Base-by-base conservation (phyloP, 53 echinoderm and acorn worm genomes). In the Hippasteria phrygiana region DNA sequence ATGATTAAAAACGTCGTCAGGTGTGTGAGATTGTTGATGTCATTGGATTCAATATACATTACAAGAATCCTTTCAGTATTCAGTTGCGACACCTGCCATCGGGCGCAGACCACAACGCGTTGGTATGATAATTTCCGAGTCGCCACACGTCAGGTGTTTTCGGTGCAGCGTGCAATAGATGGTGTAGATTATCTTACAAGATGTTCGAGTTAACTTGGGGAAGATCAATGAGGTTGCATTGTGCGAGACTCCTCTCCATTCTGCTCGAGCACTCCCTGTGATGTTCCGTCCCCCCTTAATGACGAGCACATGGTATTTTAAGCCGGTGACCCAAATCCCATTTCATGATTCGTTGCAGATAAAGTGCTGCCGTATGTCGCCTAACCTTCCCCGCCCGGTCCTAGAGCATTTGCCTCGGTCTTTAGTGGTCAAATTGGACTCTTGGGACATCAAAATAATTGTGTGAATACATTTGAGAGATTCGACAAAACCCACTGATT, bases 311-410 rank as follows among this genome's bases (percentile, higher is more conserved):
- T 18, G n/a, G n/a, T n/a, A 43, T 33, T 73, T 48, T 28, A 75
- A 47, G 48, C 29, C 75, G 32, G 13, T 42, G 75, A 75, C 27
- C 75, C 75, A 47, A 48, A 75, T 46, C 75, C n/a, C 75, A 48
- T 75, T 75, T 75, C 50, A 75, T 20, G 59, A 59, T 4, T 59
- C 59, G 20, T 6, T 59, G 59, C n/a, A 0, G 59, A 59, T 16
- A 59, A 59, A 59, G 59, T 59, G 26, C 59, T 59, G 20, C 22
- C 26, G 59, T 24, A 24, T 24, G 26, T 24, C 59, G 26, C 22
- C 51, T 2, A 10, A 2, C 12, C 59, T 59, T 18, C 26, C 8
- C n/a, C 26, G 16, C 2, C n/a, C 3, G 59, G 18, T 55, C 55
- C 26, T 8, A 0, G 13, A 59, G 59, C 59, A 17, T 17, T 9